Conservation (phyloP, 2,888 invertebrate species). For the Cosmia pyralina region DNA sequence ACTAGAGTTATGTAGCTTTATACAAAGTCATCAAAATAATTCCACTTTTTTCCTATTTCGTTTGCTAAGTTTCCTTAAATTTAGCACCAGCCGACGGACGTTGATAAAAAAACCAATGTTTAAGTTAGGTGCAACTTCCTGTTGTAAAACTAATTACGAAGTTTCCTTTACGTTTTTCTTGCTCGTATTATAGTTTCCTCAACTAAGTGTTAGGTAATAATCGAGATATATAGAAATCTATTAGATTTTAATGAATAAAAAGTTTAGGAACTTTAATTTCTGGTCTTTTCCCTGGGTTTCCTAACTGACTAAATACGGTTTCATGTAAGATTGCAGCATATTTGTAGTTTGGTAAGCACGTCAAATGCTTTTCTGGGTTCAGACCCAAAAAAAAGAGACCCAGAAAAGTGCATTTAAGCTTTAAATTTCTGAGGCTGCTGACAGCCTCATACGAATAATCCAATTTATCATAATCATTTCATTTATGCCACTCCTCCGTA, state of each 20-base stretch:
- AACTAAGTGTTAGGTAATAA: conserved; percentile 41
- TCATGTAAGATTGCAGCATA: background rate
- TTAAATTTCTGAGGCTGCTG: no score
- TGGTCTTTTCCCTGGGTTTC: background rate
- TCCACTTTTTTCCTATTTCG: conserved; percentile 10
- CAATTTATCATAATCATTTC: no score
- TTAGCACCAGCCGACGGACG: conserved; percentile 22
- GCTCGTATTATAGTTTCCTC: conserved; percentile 39
- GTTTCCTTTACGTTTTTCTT: conserved; percentile 48
- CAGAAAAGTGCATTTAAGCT: no score
- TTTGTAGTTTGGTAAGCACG: background rate
- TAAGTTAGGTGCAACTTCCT: conserved; percentile 48
- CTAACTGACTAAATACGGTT: no score
- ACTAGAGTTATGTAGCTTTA: no score
- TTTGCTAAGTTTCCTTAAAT: conserved; percentile 48
- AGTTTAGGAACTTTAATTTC: background rate
- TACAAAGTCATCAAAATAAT: conserved; percentile 1
- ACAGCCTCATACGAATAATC: no score
- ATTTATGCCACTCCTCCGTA: no score
- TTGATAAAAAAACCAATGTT: conserved; percentile 44
- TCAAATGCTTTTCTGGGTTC: background rate
- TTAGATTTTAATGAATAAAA: conserved; percentile 5
- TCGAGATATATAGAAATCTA: conserved; percentile 8
- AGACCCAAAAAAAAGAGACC: no score
- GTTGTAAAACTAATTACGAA: conserved; percentile 56